A percentile compares a stretch with the other conserved stretches of the same genome.
Conservation (phyloP, 2,113 vertebrate genomes). For the Rhipidura dahli region DNA sequence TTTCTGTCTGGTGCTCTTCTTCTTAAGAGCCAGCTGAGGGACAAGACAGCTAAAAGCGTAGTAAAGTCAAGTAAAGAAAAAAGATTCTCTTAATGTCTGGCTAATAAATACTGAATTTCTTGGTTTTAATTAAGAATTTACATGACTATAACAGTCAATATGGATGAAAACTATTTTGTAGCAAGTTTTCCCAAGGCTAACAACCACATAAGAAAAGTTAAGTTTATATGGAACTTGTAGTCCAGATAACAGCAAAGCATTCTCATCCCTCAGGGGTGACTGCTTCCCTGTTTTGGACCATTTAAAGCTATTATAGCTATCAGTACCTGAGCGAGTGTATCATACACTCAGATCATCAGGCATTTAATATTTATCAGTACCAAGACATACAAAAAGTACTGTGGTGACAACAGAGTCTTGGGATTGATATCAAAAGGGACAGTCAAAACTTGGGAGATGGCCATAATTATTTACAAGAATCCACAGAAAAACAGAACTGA, state of each 20-base stretch:
- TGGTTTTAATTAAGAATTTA: constrained; percentile 12
- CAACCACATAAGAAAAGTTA: not conserved
- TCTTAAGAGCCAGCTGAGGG: not conserved
- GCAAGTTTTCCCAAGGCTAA: not conserved
- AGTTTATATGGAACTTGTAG: not conserved
- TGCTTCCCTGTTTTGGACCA: not conserved
- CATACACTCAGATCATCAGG: not conserved
- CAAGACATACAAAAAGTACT: not conserved
- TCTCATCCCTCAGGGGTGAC: not conserved
- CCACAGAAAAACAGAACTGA: not conserved
- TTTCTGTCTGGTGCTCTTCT: not conserved
- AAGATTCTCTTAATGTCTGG: not conserved
- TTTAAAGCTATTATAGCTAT: not conserved
- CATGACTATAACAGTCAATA: not conserved
- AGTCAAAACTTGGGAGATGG: not conserved
- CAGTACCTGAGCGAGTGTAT: not conserved
- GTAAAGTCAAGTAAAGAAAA: not conserved
- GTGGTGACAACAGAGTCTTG: not conserved
- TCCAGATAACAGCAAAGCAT: not conserved
- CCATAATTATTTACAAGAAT: not conserved
- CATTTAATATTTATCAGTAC: not conserved
- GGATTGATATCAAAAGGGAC: not conserved
- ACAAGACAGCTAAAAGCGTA: not conserved
- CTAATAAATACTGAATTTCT: not conserved
- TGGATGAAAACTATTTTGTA: not conserved